These are phyloP conservation scores for Coenobita brevimanus DNA, from an alignment of 1,140 invertebrate genomes.

Conservation along the genomic window DNA sequence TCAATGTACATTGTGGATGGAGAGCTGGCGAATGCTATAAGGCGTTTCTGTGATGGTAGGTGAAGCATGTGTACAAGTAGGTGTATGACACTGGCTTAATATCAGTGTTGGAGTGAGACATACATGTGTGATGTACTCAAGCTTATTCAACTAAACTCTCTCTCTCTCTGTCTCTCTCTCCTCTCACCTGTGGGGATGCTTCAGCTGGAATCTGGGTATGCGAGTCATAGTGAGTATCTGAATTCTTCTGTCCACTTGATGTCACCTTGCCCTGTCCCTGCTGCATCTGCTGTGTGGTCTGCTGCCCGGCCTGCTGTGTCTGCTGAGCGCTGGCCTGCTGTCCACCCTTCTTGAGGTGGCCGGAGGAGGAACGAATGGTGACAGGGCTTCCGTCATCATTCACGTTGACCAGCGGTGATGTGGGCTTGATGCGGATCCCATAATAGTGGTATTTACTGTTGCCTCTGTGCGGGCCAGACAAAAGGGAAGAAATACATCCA, in stretches of 20 bases:
- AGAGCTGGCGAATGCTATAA: too few relatives aligned
- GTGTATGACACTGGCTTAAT: too few relatives aligned
- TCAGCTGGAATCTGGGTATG: slow-evolving; percentile 68
- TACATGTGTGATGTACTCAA: too few relatives aligned
- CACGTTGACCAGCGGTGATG: slow-evolving; percentile 83
- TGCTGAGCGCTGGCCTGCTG: slow-evolving; percentile 59
- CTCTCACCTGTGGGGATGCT: slow-evolving; percentile 69
- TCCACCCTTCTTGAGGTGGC: slow-evolving; percentile 70
- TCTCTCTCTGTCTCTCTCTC: too few relatives aligned
- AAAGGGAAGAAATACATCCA: too few relatives aligned
- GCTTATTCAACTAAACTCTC: too few relatives aligned
- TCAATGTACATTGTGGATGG: too few relatives aligned
- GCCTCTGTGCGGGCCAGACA: too few relatives aligned
- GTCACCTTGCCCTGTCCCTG: slow-evolving; percentile 46
- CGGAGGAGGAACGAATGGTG: slow-evolving; percentile 72
- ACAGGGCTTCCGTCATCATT: slow-evolving; percentile 75
- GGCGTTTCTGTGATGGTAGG: too few relatives aligned
- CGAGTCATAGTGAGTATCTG: slow-evolving; percentile 71
- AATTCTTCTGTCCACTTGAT: slow-evolving; percentile 49
- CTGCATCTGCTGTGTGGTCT: not conserved
- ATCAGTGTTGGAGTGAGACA: too few relatives aligned
- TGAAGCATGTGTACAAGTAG: too few relatives aligned
- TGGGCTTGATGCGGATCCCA: slow-evolving; percentile 96
- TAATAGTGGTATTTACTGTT: slow-evolving; percentile 99
- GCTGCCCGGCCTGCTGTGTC: not conserved